Conservation (phyloP, 1,140 invertebrate species). For the Tribolium madens region DNA sequence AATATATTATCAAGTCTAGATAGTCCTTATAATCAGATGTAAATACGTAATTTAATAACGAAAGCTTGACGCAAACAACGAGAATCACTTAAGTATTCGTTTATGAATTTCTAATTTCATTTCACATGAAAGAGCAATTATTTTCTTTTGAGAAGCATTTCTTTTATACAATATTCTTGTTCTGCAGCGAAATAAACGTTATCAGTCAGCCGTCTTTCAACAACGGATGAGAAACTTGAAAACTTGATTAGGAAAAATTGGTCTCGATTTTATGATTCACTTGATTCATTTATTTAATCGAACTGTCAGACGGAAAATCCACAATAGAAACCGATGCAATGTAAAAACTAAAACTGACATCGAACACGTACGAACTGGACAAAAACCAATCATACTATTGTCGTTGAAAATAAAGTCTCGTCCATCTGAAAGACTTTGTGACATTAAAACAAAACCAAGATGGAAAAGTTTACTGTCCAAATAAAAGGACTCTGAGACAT, state of each 20-base stretch:
- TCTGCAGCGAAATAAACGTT: neutral
- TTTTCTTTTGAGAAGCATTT: neutral
- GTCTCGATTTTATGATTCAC: slow-evolving; percentile 25
- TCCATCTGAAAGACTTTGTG: slow-evolving; percentile 26
- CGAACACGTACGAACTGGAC: slow-evolving; percentile 1
- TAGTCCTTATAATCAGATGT: neutral
- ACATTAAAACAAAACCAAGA: slow-evolving; percentile 24
- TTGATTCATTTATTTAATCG: slow-evolving; percentile 34
- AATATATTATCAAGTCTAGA: neutral
- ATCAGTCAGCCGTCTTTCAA: neutral
- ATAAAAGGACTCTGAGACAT: neutral
- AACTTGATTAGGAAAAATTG: slow-evolving; percentile 20
- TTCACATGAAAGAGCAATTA: slow-evolving; percentile 14
- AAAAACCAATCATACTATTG: slow-evolving; percentile 34
- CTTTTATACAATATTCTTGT: slow-evolving; percentile 6
- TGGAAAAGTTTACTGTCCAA: slow-evolving; percentile 13
- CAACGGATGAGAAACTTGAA: neutral
- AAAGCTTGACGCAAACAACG: slow-evolving; percentile 1
- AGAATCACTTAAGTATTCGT: neutral
- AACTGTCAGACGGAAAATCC: slow-evolving; percentile 20
- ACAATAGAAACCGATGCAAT: slow-evolving; percentile 29
- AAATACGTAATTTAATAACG: neutral
- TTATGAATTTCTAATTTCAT: slow-evolving; percentile 1
- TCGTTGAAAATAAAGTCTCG: slow-evolving; percentile 28
- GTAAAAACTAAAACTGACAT: slow-evolving; percentile 20